These are phyloP conservation scores for Drosophila pandora DNA, from an alignment of 1,140 invertebrate species.

Conservation along the genomic window DNA sequence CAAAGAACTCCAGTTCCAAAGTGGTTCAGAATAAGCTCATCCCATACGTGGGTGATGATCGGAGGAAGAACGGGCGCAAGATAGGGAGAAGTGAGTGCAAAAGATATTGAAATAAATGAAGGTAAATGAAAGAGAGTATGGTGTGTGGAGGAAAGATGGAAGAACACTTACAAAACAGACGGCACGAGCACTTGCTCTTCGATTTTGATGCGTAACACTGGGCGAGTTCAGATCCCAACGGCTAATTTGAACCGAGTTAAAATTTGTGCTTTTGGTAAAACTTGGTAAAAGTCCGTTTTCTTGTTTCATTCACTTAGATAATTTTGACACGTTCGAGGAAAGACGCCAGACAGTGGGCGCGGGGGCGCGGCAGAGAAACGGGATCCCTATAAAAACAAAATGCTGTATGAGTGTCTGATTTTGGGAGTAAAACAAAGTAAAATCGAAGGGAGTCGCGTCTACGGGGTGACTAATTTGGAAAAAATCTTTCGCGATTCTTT, in stretches of 20 bases:
- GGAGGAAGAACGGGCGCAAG: no score
- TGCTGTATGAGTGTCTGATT: not conserved
- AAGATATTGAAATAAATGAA: no score
- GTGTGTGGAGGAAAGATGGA: not conserved
- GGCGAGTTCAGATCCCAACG: not conserved
- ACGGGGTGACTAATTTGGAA: no score
- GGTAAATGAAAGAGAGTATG: no score
- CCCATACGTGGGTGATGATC: no score
- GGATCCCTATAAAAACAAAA: not conserved
- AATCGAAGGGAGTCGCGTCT: no score
- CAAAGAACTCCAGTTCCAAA: no score
- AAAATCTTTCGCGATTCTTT: no score
- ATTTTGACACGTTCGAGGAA: conserved; percentile 32
- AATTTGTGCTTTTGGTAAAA: conserved; percentile 12
- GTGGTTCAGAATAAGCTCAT: no score
- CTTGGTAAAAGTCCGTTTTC: not conserved
- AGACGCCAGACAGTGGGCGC: conserved; percentile 14
- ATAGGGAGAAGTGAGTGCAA: no score
- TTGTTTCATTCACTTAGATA: conserved; percentile 17
- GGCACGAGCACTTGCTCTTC: conserved; percentile 12
- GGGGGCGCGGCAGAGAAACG: not conserved
- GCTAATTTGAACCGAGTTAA: conserved; percentile 7
- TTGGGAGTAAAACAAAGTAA: no score
- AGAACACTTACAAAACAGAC: conserved; percentile 51
- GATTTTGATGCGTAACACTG: conserved; percentile 5